Conservation (phyloP, 2,113 vertebrate genomes). For the Cinclus mexicanus region DNA sequence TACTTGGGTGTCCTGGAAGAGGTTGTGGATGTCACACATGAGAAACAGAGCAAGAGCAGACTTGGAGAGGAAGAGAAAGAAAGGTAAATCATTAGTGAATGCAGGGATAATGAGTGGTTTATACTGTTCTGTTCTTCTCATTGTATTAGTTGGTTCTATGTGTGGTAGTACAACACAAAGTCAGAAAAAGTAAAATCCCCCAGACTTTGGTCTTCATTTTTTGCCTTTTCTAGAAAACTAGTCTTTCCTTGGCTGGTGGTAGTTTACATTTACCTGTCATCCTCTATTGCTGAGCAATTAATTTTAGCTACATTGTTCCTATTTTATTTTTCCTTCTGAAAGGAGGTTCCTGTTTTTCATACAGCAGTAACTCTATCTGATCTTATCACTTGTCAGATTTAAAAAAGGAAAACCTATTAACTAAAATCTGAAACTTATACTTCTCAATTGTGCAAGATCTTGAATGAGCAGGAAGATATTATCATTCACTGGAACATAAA, state of each 20-base stretch:
- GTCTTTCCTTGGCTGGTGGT: neutral
- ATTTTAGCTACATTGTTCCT: neutral
- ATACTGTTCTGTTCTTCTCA: neutral
- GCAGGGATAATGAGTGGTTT: neutral
- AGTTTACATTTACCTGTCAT: neutral
- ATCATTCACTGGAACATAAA: neutral
- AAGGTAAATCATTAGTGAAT: neutral
- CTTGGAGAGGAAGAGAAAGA: neutral
- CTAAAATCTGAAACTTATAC: neutral
- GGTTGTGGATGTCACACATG: neutral
- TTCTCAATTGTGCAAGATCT: neutral
- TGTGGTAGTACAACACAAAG: neutral
- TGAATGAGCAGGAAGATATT: neutral
- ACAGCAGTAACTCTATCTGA: neutral
- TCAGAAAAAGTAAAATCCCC: neutral
- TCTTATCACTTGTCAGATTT: neutral
- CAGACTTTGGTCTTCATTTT: neutral
- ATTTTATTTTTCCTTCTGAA: neutral
- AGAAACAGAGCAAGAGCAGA: neutral
- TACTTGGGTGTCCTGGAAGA: neutral
- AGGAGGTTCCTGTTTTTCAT: neutral
- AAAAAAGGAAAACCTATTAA: neutral
- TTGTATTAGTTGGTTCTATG: neutral
- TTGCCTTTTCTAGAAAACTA: neutral
- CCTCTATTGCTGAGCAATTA: neutral